phyloP scores from a whole-genome alignment of 2,888 invertebrate genomes.

The Thereva unica region DNA sequence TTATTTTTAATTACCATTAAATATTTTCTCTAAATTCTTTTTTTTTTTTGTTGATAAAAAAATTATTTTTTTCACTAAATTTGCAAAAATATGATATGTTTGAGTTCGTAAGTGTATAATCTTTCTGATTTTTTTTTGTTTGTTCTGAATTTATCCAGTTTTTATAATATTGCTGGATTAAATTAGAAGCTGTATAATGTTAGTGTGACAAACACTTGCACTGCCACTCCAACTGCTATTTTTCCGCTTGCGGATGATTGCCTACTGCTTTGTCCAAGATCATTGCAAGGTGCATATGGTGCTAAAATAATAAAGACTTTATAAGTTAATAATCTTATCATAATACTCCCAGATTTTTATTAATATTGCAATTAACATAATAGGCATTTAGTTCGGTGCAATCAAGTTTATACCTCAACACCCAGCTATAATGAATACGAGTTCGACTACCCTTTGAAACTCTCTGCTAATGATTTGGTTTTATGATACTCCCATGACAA shows the following conservation, averaged over 20 bases:
- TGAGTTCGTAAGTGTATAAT: conserved; percentile 10
- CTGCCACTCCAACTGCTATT: conserved; percentile 20
- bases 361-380: no score
- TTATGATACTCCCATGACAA: no score
- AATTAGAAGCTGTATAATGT: conserved; percentile 14
- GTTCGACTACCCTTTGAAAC: no score
- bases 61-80: conserved; percentile 12
- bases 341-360: neutral
- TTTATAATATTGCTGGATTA: conserved; percentile 20
- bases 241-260: conserved; percentile 35
- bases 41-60: conserved; percentile 26
- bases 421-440: no score
- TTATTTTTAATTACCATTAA: no score
- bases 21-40: conserved; percentile 28
- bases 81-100: conserved; percentile 33
- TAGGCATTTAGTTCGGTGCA: no score
- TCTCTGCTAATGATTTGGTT: no score
- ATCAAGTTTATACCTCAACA: no score
- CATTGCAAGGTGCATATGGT: conserved; percentile 40
- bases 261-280: conserved; percentile 41
- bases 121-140: conserved; percentile 5
- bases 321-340: neutral
- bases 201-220: conserved; percentile 28
- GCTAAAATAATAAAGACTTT: conserved; percentile 32
- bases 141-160: neutral